Conservation (phyloP, 2,888 invertebrate genomes). For the Sisyra nigra region DNA sequence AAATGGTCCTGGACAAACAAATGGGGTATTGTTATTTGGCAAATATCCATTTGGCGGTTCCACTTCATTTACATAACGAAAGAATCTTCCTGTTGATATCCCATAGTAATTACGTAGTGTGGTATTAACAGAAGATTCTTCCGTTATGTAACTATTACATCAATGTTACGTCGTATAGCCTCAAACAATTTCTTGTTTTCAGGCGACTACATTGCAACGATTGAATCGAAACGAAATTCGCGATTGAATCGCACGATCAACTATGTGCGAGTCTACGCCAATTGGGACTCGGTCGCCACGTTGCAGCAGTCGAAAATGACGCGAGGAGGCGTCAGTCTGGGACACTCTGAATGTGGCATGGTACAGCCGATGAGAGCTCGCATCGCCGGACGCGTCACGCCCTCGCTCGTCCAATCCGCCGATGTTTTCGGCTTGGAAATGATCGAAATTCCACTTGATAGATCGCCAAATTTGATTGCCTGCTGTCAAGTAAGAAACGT, state of each 20-base stretch:
- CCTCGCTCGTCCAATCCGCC: slow-evolving; percentile 40
- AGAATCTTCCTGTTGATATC: too few species aligned
- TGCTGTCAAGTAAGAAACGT: slow-evolving; percentile 36
- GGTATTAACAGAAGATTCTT: too few species aligned
- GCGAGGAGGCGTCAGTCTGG: slow-evolving; percentile 24
- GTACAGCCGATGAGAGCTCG: slow-evolving; percentile 45
- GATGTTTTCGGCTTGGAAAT: slow-evolving; percentile 47
- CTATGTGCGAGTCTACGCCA: slow-evolving; percentile 56
- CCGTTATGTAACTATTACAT: too few species aligned
- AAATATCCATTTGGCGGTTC: too few species aligned
- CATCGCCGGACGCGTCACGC: slow-evolving; percentile 59
- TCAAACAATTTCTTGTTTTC: slow-evolving; percentile 12
- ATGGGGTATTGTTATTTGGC: too few species aligned
- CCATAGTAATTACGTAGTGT: too few species aligned
- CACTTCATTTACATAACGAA: too few species aligned
- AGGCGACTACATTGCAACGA: slow-evolving; percentile 48
- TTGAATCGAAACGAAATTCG: slow-evolving; percentile 39
- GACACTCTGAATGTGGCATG: slow-evolving; percentile 26
- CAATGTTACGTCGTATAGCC: too few species aligned
- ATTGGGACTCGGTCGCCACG: slow-evolving; percentile 45
- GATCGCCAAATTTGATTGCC: slow-evolving; percentile 40
- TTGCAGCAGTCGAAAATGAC: slow-evolving; percentile 30
- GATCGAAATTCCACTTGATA: slow-evolving; percentile 51
- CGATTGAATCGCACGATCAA: slow-evolving; percentile 28
- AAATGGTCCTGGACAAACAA: too few species aligned